A percentile compares a stretch with the other conserved stretches of the same genome.
Evolutionary conservation across 2,888 invertebrate genomes (phyloP).

Genomic region (Synergus japonicus): DNA sequence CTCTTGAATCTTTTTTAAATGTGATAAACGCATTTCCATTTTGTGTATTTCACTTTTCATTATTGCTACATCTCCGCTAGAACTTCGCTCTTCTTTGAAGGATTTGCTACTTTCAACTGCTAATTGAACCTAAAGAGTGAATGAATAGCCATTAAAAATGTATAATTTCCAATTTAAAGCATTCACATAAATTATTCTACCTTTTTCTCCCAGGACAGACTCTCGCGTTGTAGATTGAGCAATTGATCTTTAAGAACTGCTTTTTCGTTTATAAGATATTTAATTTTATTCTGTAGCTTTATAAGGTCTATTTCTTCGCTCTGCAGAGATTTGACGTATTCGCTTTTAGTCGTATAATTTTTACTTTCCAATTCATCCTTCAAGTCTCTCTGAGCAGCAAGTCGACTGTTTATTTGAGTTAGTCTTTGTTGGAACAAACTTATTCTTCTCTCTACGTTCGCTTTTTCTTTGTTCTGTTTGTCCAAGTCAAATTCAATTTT

Average conservation of each 20-base stretch:
- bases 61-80: constrained; percentile 85
- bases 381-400: constrained; percentile 79
- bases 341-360: constrained; percentile 79
- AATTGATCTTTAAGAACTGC: constrained; percentile 82
- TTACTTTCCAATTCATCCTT: constrained; percentile 80
- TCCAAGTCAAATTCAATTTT: constrained; percentile 84
- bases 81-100: constrained; percentile 82
- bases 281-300: constrained; percentile 84
- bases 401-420: constrained; percentile 75
- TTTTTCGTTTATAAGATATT: constrained; percentile 83
- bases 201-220: constrained; percentile 90
- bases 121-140: constrained; percentile 76
- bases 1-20: constrained; percentile 80
- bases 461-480: constrained; percentile 79
- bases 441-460: constrained; percentile 81
- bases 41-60: constrained; percentile 91
- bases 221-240: constrained; percentile 82
- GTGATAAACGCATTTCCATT: constrained; percentile 84
- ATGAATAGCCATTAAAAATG: constrained; percentile 6
- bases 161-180: constrained; percentile 12
- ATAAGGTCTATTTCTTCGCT: constrained; percentile 85
- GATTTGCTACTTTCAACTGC: constrained; percentile 85
- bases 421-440: constrained; percentile 82
- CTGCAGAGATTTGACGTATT: constrained; percentile 79
- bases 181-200: constrained; percentile 5